Evolutionary conservation across 2,113 vertebrate species (phyloP), one percentile per base, ranked within the genome.

Genomic region (human (Homo sapiens)): DNA sequence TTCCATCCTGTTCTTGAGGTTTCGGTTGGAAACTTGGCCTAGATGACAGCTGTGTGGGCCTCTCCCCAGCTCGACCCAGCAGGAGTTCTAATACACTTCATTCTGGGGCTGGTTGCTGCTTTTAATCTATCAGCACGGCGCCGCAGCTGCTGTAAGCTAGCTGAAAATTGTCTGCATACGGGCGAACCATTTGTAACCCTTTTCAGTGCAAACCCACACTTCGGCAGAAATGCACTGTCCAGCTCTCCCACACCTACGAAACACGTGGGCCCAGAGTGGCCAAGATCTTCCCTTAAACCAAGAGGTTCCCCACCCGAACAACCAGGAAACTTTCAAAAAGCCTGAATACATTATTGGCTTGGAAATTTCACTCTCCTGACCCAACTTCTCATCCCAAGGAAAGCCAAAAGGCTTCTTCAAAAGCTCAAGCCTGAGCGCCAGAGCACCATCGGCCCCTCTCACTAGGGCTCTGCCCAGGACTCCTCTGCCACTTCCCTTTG

Each of bases 71-170:
- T 98, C 96, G 1, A 98, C 99, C 98, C 99, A 98, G 98, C 98
- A 98, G 99, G 99, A 99, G 98, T 98, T 98, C 99, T 99, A 98
- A 99, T 99, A 99, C 99, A 99, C 99, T 99, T 98, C 99, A 99
- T 99, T 99, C 99, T 98, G 98, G 99, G 98, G 99, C 99, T 99
- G 99, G 99, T 99, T 99, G 99, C 99, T 98, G 99, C 99, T 99
- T 99, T 99, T 99, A 99, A 99, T 99, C 99, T 99, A 99, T 98
- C 99, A 99, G 99, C 99, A 98, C 97, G 99, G 98, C 97, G 98
- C 99, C 98, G 92, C 99, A 99, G 99, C 99, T 99, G 99, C 99
- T 99, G 99, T 99, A 99, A 99, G 98, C 99, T 99, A 99, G 99
- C 99, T 98, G 99, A 99, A 99, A 99, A 99, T 98, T 98, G 99